Base-by-base conservation (phyloP, 2,888 invertebrate species). In the Axea sp. region DNA sequence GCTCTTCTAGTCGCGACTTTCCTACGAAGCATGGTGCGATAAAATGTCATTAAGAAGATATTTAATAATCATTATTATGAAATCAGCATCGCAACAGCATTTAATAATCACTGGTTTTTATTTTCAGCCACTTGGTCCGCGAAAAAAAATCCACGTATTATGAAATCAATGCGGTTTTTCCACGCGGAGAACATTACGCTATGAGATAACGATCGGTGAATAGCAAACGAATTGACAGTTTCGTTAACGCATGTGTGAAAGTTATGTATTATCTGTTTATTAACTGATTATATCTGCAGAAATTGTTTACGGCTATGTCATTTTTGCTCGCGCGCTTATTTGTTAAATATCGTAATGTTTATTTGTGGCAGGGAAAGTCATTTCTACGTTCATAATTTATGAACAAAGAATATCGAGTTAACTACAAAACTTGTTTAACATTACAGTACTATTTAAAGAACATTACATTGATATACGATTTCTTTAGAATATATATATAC, bases 321-420 rank as follows among this genome's bases (percentile, higher is more conserved):
- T 49, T 57, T 49, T 65, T 28, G 7, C 41, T 5, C 51, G 37
- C 45, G 12, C 37, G 39, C 24, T 45, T 65, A 31, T 67, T 67
- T 57, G 67, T 67, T 57, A 57, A 67, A 67, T 67, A 57, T 47
- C 67, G 47, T 39, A 65, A 53, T 37, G 45, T 45, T 65, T 31
- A 8, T 45, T 24, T 24, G 43, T 28, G 14, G 6, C 9, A 7
- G 47, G 5, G 62, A 51, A 62, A 41, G 41, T 15, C 17, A 15
- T 49, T 8, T 3, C 2, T 24, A 11, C 11, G 17, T 19, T 45
- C 4, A 9, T 45, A 51, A 51, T 24, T 51, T 8, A 35, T 15
- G 24, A 24, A 14, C 35, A 24, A 19, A 35, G 11, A 8, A 14
- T n/a, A 4, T 2, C 17, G 26, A 14, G n/a, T 2, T 3, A 6